Evolutionary conservation across 2,888 invertebrate species (phyloP).

Genomic region (Stenoptilia bipunctidactyla): DNA sequence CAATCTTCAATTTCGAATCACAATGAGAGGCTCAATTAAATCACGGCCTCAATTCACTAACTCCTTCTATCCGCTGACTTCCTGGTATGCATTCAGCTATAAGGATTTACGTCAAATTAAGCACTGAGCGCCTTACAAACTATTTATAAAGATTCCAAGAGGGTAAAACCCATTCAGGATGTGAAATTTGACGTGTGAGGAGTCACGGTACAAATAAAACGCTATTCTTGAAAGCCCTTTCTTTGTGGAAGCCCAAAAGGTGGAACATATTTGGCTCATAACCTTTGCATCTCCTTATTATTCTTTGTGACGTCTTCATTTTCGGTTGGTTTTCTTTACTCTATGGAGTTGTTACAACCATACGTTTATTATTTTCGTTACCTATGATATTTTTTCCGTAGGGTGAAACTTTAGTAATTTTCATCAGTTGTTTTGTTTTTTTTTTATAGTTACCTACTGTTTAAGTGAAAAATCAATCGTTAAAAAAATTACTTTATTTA

Average conservation of each 20-base stretch:
- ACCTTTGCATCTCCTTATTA: slow-evolving; percentile 41
- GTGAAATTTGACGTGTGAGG: slow-evolving; percentile 69
- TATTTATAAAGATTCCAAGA: slow-evolving; percentile 66
- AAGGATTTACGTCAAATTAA: slow-evolving; percentile 66
- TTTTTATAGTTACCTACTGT: no score
- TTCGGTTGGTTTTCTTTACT: slow-evolving; percentile 16
- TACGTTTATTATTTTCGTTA: no score
- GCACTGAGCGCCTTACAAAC: slow-evolving; percentile 34
- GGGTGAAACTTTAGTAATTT: no score
- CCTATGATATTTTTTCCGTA: no score
- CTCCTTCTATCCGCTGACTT: slow-evolving; percentile 42
- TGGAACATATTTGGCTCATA: slow-evolving; percentile 49
- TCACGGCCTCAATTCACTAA: slow-evolving; percentile 29
- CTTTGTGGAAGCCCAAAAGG: slow-evolving; percentile 38
- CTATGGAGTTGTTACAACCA: slow-evolving; percentile 25
- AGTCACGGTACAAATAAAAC: slow-evolving; percentile 38
- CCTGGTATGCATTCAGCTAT: slow-evolving; percentile 40
- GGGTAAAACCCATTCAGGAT: slow-evolving; percentile 52
- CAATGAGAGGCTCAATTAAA: slow-evolving; percentile 41
- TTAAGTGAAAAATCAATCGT: no score
- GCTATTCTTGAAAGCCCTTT: slow-evolving; percentile 26
- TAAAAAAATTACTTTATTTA: no score
- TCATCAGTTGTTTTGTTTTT: no score
- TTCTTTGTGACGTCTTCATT: slow-evolving; percentile 47
- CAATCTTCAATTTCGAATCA: slow-evolving; percentile 17